phyloP scores from a whole-genome alignment of 2,113 vertebrate species.

The Cephalopholis sonnerati region DNA sequence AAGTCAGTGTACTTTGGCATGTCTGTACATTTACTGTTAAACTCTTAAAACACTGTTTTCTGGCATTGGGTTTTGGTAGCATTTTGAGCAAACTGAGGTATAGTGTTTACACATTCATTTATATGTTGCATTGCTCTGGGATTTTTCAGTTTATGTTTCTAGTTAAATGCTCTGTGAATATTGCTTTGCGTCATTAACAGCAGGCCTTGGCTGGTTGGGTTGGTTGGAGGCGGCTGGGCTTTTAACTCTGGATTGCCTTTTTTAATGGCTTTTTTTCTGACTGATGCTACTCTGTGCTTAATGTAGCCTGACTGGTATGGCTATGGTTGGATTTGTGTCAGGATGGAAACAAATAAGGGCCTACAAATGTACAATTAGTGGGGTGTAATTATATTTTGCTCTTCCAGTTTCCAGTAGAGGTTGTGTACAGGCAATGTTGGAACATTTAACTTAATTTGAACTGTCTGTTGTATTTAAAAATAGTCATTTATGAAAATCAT shows the following conservation, averaged over 20 bases:
- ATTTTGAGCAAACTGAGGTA: background rate
- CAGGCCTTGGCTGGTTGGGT: background rate
- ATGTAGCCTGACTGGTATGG: constrained; percentile 7
- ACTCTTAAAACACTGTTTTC: background rate
- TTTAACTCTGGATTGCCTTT: constrained; percentile 30
- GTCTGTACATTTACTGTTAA: background rate
- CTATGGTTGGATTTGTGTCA: constrained; percentile 33
- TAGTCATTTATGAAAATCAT: background rate
- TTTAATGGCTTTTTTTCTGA: constrained; percentile 55
- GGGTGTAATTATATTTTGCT: constrained; percentile 34
- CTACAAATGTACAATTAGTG: constrained; percentile 17
- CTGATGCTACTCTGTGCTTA: constrained; percentile 33
- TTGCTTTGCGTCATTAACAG: constrained; percentile 50
- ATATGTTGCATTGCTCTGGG: background rate
- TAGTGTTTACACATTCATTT: constrained; percentile 11
- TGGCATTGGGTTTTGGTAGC: background rate
- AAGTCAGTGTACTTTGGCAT: too few relatives aligned
- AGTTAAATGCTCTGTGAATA: constrained; percentile 34
- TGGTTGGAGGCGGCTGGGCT: constrained; percentile 7
- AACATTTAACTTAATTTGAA: constrained; percentile 29
- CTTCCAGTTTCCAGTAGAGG: constrained; percentile 17
- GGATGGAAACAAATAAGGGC: constrained; percentile 49
- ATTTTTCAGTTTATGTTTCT: constrained; percentile 17
- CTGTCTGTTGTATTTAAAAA: constrained; percentile 21
- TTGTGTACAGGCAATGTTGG: background rate